Evolutionary conservation across 2,888 invertebrate genomes (phyloP), one percentile per base, ranked within the genome.

Genomic region (Plagiodera versicolora): DNA sequence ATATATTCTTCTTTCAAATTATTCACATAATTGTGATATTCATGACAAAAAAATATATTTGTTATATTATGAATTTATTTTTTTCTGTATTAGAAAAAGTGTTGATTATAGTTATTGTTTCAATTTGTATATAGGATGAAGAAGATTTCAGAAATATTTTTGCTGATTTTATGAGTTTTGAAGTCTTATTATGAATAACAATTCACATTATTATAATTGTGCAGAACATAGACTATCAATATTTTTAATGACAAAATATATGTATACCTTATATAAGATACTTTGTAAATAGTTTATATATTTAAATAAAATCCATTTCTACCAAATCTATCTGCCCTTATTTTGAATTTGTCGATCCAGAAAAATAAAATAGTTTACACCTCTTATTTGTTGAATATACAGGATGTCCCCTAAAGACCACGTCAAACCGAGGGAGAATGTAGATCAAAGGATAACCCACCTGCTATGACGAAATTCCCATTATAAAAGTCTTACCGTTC

Each of bases 281-380:
- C 24, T 56, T 56, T 56, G 56, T 56, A 56, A 47, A 56, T 56
- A 56, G 56, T 56, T 49, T 10, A 10, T 32, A 56, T 49, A 49
- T 49, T 56, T 56, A 49, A 56, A 56, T 56, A 53, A 56, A 56
- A 56, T 14, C 17, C 35, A 49, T 18, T 56, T 48, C 18, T 52
- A 52, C 52, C 35, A 17, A 52, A 35, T 16, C 16, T 9, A 16
- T 16, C 9, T 1, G 2, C n/a, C n/a, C n/a, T n/a, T n/a, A n/a
- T n/a, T n/a, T n/a, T n/a, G n/a, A n/a, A n/a, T n/a, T n/a, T n/a
- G n/a, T n/a, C n/a, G n/a, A n/a, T n/a, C n/a, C n/a, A n/a, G n/a
- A n/a, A n/a, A n/a, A n/a, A n/a, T n/a, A n/a, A n/a, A n/a, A n/a
- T n/a, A n/a, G n/a, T n/a, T n/a, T n/a, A n/a, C n/a, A n/a, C n/a